Base-by-base conservation (phyloP, 2,797 vertebrate species). In the Pempheris klunzingeri region DNA sequence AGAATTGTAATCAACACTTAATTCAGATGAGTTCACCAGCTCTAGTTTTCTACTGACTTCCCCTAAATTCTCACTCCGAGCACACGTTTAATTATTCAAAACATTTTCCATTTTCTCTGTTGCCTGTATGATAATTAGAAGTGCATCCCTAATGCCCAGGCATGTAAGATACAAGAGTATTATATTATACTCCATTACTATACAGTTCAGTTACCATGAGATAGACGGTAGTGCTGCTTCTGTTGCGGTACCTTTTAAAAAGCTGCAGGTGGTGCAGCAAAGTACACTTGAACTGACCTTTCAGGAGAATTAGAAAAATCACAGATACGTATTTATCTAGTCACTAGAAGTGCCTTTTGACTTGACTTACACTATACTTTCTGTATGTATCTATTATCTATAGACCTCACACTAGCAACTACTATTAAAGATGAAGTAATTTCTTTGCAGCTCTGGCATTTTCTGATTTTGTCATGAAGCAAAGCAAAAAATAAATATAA, bases 71-170 rank as follows among this genome's bases (percentile, higher is more conserved):
- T 36, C n/a, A 54, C 17, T 49, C 22, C 7, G 2, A 24, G 15
- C 39, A 57, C n/a, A 22, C 34, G 30, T 62, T 61, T 52, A 22
- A 49, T 62, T 30, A 43, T 59, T 50, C 46, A 66, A n/a, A n/a
- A 30, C 14, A 26, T 28, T 38, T 71, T 17, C 13, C 4, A n/a
- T 41, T 39, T 41, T 65, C 32, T 61, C 52, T 57, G 24, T 47
- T 52, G 52, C n/a, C 57, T 57, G 26, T 60, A 15, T 36, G 10
- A 49, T 62, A 36, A 72, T 62, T 22, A 43, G 6, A 54, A 28
- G 63, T 59, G 8, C 39, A 50, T 60, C 7, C 24, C 39, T 34
- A 34, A 30, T 57, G 5, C 4, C 24, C 17, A 5, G 7, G 22
- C 7, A 49, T 34, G 17, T 58, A 57, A 57, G n/a, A 32, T 32